Conservation (phyloP, 1,140 invertebrate genomes). For the Polypedilum vanderplanki region DNA sequence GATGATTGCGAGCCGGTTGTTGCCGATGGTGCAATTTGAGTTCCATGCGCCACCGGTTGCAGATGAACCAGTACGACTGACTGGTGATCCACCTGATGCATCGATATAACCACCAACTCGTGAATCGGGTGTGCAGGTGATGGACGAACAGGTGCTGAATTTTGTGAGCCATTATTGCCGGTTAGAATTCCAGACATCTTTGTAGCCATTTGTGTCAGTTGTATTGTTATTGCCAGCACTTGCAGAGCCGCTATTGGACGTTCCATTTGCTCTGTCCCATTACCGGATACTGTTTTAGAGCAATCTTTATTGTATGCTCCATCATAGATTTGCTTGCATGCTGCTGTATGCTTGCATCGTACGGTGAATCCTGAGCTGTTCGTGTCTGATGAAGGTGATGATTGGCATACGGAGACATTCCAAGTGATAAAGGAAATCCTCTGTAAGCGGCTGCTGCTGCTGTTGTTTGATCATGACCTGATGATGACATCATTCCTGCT, state of each 20-base stretch:
- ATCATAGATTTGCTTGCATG: slow-evolving; percentile 59
- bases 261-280: slow-evolving; percentile 51
- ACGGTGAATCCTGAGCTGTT: slow-evolving; percentile 78
- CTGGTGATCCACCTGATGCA: slow-evolving; percentile 61
- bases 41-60: slow-evolving; percentile 48
- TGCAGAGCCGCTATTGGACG: slow-evolving; percentile 51
- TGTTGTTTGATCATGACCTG: slow-evolving; percentile 57
- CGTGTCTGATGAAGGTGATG: slow-evolving; percentile 68
- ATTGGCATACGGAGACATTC: slow-evolving; percentile 77
- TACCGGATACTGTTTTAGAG: slow-evolving; percentile 54
- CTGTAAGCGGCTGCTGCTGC: slow-evolving; percentile 66
- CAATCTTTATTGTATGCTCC: slow-evolving; percentile 43
- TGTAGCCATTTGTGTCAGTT: slow-evolving; percentile 42
- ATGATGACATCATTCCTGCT: slow-evolving; percentile 49
- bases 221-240: slow-evolving; percentile 45
- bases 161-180: slow-evolving; percentile 53
- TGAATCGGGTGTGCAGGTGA: slow-evolving; percentile 78
- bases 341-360: slow-evolving; percentile 77
- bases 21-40: slow-evolving; percentile 43
- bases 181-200: slow-evolving; percentile 60
- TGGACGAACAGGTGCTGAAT: slow-evolving; percentile 61
- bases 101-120: slow-evolving; percentile 59
- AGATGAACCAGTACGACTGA: slow-evolving; percentile 65
- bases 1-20: slow-evolving; percentile 66
- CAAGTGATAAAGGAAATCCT: slow-evolving; percentile 72